Evolutionary conservation across 2,113 vertebrate species (phyloP).

Genomic region (Onychorhynchus coronatus): DNA sequence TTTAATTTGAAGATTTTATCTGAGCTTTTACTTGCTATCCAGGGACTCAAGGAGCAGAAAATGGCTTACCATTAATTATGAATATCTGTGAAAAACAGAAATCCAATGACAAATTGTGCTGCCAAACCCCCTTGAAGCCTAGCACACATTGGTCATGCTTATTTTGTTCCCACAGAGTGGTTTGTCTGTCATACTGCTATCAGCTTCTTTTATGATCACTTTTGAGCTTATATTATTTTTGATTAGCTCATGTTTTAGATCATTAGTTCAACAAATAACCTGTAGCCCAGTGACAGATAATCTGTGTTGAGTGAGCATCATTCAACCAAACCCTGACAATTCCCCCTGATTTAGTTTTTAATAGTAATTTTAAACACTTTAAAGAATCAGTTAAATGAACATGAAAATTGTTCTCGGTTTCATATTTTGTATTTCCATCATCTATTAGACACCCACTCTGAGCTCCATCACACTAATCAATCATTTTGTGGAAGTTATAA

Average conservation of each 20-base stretch:
- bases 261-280: conserved; percentile 66
- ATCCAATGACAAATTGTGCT: conserved; percentile 24
- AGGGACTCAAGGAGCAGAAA: conserved; percentile 13
- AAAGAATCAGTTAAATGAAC: conserved; percentile 46
- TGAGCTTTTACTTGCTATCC: conserved; percentile 2
- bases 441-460: conserved; percentile 7
- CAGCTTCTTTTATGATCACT: not conserved
- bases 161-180: not conserved
- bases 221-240: conserved; percentile 27
- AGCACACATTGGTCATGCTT: not conserved
- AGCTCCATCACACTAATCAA: not conserved
- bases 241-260: conserved; percentile 55
- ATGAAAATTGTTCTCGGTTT: conserved; percentile 30
- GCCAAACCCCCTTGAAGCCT: not conserved
- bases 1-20: conserved; percentile 49
- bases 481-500: conserved; percentile 10
- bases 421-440: conserved; percentile 28
- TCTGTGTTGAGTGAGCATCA: conserved; percentile 1
- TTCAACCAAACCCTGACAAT: conserved; percentile 27
- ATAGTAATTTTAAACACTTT: conserved; percentile 28
- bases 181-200: conserved; percentile 20
- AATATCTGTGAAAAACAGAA: conserved; percentile 27
- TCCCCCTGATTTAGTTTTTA: conserved; percentile 8
- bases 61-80: conserved; percentile 39
- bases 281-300: conserved; percentile 36